Conservation (phyloP, 2,888 invertebrate genomes). For the Hydrotaea cyrtoneurina region DNA sequence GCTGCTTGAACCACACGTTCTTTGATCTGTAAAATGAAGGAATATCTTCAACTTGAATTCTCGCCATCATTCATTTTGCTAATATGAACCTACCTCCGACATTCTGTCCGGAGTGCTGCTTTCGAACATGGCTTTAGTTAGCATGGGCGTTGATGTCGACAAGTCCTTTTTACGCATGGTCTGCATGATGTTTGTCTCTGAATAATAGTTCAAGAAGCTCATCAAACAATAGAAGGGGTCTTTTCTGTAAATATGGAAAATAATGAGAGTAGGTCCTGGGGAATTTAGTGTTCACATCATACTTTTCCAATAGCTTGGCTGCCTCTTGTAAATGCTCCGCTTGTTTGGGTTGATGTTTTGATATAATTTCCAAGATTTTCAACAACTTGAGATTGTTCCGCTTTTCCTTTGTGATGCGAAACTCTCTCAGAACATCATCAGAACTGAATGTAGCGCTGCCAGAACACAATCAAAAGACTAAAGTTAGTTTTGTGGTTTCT, state of each 20-base stretch:
- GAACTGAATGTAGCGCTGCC: conserved; percentile 74
- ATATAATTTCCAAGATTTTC: conserved; percentile 75
- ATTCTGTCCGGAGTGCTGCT: conserved; percentile 72
- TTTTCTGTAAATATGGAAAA: conserved; percentile 72
- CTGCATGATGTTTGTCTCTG: conserved; percentile 72
- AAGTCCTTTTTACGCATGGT: conserved; percentile 71
- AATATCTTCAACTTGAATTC: not conserved
- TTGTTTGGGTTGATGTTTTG: conserved; percentile 75
- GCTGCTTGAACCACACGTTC: conserved; percentile 79
- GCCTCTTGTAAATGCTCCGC: conserved; percentile 74
- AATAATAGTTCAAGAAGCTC: conserved; percentile 75
- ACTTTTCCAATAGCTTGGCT: conserved; percentile 74
- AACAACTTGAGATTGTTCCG: conserved; percentile 74
- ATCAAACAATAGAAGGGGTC: conserved; percentile 78
- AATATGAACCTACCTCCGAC: conserved; percentile 71
- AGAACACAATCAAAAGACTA: conserved; percentile 33
- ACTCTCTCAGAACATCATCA: conserved; percentile 76
- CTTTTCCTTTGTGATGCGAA: conserved; percentile 75
- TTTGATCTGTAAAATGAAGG: conserved; percentile 74
- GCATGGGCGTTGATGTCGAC: conserved; percentile 74
- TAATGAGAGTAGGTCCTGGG: not conserved
- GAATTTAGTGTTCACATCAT: conserved; percentile 22
- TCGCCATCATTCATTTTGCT: not conserved
- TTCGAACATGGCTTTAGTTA: conserved; percentile 71
- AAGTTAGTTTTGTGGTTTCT: not conserved